phyloP scores from a whole-genome alignment of 2,113 vertebrate species.

The Calypte anna region DNA sequence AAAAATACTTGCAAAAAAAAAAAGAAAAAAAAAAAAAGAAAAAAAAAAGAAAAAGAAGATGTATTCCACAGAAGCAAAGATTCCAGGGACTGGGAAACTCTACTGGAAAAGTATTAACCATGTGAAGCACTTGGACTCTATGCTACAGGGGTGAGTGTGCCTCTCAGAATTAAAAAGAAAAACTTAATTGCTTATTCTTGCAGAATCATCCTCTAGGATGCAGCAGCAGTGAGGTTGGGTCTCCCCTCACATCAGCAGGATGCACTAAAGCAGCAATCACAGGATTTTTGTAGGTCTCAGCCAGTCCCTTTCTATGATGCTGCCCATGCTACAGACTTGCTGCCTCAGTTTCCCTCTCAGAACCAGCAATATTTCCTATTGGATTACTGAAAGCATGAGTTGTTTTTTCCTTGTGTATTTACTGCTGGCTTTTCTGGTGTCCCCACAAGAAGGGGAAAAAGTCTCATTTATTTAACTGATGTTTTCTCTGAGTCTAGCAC shows the following conservation, averaged over 20 bases:
- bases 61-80: conserved; percentile 24
- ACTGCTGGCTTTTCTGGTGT: neutral
- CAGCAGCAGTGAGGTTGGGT: neutral
- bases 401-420: neutral
- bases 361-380: accelerated
- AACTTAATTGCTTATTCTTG: neutral
- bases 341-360: neutral
- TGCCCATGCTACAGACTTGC: accelerated
- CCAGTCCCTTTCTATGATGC: neutral
- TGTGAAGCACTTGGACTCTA: neutral
- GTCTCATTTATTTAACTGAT: neutral
- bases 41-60: neutral
- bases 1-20: conserved; percentile 22
- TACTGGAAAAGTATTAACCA: neutral
- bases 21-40: neutral
- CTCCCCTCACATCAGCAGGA: neutral
- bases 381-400: neutral
- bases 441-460: neutral
- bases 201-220: neutral
- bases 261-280: neutral
- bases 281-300: neutral
- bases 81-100: neutral
- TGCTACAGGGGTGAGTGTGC: neutral
- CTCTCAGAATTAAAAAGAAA: neutral
- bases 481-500: neutral